Evolutionary conservation across 2,888 invertebrate species (phyloP).

Genomic region (Seladonia tumulorum): DNA sequence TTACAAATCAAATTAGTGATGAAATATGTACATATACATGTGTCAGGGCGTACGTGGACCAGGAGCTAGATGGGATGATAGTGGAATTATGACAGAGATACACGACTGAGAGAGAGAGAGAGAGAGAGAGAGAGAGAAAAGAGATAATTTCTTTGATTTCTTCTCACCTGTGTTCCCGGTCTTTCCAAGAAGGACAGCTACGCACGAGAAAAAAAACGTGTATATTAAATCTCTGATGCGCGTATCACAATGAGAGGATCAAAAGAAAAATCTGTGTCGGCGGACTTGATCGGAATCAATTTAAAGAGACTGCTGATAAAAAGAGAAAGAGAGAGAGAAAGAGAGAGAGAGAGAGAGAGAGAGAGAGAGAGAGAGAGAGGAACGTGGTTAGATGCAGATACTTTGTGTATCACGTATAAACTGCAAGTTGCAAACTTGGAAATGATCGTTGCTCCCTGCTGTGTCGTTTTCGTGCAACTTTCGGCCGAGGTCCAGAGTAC

Average conservation of each 20-base stretch:
- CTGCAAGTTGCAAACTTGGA: background rate
- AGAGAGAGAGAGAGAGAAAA: background rate
- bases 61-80: background rate
- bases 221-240: constrained; percentile 68
- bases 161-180: constrained; percentile 84
- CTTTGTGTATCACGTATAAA: background rate
- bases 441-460: background rate
- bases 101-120: background rate
- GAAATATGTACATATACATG: constrained; percentile 23
- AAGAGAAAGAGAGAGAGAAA: background rate
- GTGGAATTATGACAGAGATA: background rate
- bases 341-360: too few relatives aligned
- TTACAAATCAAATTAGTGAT: constrained; percentile 39
- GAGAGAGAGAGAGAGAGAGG: too few relatives aligned
- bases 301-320: background rate
- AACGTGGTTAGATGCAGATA: background rate
- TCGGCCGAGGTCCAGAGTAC: background rate
- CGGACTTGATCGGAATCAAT: background rate
- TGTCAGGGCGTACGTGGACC: background rate
- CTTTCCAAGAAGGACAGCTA: constrained; percentile 84
- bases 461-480: background rate
- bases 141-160: constrained; percentile 36
- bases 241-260: constrained; percentile 42
- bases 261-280: background rate
- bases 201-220: constrained; percentile 72